Evolutionary conservation across 1,140 invertebrate species (phyloP), one percentile per base, ranked within the genome.

Genomic region (Ephestia elutella): DNA sequence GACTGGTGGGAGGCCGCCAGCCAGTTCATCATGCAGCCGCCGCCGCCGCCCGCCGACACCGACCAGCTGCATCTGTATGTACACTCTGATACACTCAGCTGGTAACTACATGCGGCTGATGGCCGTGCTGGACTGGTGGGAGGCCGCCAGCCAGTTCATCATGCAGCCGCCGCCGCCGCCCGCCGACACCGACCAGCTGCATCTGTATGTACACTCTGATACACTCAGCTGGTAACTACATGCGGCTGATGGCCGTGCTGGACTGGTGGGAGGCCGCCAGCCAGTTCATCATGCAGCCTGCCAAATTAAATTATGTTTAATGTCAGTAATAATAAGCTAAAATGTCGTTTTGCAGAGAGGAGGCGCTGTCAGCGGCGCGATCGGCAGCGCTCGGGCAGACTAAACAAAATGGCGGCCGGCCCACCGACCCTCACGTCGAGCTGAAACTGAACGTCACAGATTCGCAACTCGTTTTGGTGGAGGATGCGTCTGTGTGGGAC

Each of bases 41-140:
- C 85, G 35, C 70, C 72, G 49, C 78, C 84, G 11, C 35, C 75
- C 18, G 73, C 71, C 2, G 84, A 86, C 56, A 68, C 75, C 4
- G 83, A 81, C 58, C 70, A 77, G 54, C 56, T 60, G 21, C 35
- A 21, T 8, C 21, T 49, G 58, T 60, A 21, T 18, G 57, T 28
- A 30, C 21, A 7, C 21, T 92, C 92, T 0, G 93, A 61, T 97
- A 97, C 58, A 98, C 97, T 0, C 93, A 99, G 57, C 87, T 99
- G 17, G 89, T 99, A 98, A 99, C 80, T 98, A 98, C 78, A 98
- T 99, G 96, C 90, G 97, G 53, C 85, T 99, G 5, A 97, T 99
- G 91, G 94, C 96, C 0, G 94, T 99, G 51, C 90, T 98, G 68
- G 97, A 98, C 83, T 99, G 97, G 96, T 94, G 98, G 92, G 93